Percentiles rank a stretch among this genome's conserved stretches.
These are phyloP conservation scores for Brachyrhaphis roseni DNA, from an alignment of 2,797 vertebrate genomes.

Conservation along the genomic window DNA sequence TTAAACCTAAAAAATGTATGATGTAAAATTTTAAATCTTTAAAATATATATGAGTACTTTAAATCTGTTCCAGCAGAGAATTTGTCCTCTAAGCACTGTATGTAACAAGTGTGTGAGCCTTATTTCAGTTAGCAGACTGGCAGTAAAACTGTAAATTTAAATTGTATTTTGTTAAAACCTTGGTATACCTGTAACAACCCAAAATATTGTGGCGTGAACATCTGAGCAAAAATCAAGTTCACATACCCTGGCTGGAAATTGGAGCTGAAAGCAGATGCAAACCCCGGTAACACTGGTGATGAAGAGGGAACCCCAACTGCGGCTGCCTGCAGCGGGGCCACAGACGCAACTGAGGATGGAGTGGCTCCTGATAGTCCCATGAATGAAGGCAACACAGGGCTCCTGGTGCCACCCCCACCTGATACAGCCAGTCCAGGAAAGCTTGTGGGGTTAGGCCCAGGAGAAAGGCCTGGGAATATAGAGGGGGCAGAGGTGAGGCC, in stretches of 20 bases:
- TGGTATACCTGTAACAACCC: neutral
- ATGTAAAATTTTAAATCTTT: neutral
- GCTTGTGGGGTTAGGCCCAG: constrained; percentile 84
- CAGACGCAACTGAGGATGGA: constrained; percentile 87
- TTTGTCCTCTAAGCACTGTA: neutral
- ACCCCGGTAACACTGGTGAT: constrained; percentile 92
- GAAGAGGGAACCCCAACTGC: constrained; percentile 84
- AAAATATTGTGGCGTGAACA: neutral
- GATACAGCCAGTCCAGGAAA: constrained; percentile 90
- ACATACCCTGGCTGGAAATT: constrained; percentile 92
- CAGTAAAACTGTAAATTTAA: neutral
- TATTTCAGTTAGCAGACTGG: neutral
- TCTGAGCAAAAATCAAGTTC: neutral
- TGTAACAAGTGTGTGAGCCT: neutral
- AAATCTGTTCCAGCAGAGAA: neutral
- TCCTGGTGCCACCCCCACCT: constrained; percentile 83
- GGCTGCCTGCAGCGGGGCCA: constrained; percentile 89
- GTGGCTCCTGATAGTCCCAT: constrained; percentile 88
- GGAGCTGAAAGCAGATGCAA: constrained; percentile 96
- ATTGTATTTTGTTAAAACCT: neutral
- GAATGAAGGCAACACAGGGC: constrained; percentile 90
- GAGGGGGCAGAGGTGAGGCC: constrained; percentile 88
- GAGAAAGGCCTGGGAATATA: constrained; percentile 84
- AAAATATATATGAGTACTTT: neutral
- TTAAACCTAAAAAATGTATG: neutral